phyloP scores from a whole-genome alignment of 1,140 invertebrate species.

The Cydia pomonella region DNA sequence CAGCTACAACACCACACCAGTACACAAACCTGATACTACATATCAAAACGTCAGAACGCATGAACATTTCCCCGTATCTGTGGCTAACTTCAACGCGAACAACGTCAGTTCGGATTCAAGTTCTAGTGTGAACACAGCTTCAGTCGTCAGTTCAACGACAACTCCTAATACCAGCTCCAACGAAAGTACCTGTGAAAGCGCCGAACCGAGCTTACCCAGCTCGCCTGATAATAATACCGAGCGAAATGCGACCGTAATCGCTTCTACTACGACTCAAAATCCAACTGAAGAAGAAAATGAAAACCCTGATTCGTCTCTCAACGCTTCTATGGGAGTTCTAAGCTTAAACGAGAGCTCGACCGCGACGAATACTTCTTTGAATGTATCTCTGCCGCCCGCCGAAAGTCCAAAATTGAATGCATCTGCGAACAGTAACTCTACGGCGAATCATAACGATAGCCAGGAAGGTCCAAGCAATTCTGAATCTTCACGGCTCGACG shows the following conservation, averaged over 20 bases:
- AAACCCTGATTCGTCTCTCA: constrained; percentile 55
- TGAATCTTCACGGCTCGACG: constrained; percentile 55
- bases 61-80: constrained; percentile 56
- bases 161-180: constrained; percentile 73
- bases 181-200: constrained; percentile 73
- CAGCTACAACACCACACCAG: constrained; percentile 53
- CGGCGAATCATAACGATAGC: constrained; percentile 53
- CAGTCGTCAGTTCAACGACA: constrained; percentile 66
- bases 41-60: constrained; percentile 63
- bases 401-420: constrained; percentile 66
- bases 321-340: constrained; percentile 63
- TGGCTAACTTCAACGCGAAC: constrained; percentile 58
- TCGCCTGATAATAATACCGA: constrained; percentile 73
- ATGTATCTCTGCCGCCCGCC: constrained; percentile 66
- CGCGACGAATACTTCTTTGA: constrained; percentile 72
- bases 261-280: constrained; percentile 45
- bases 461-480: constrained; percentile 52
- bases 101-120: constrained; percentile 71
- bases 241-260: constrained; percentile 54
- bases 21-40: constrained; percentile 59
- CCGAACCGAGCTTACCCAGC: constrained; percentile 71
- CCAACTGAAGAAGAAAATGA: constrained; percentile 52
- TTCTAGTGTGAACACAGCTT: constrained; percentile 72
- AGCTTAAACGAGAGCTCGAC: constrained; percentile 72
- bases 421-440: constrained; percentile 43